Base-by-base conservation (phyloP, 2,113 vertebrate genomes). In the Hypocryptadius cinnamomeus region DNA sequence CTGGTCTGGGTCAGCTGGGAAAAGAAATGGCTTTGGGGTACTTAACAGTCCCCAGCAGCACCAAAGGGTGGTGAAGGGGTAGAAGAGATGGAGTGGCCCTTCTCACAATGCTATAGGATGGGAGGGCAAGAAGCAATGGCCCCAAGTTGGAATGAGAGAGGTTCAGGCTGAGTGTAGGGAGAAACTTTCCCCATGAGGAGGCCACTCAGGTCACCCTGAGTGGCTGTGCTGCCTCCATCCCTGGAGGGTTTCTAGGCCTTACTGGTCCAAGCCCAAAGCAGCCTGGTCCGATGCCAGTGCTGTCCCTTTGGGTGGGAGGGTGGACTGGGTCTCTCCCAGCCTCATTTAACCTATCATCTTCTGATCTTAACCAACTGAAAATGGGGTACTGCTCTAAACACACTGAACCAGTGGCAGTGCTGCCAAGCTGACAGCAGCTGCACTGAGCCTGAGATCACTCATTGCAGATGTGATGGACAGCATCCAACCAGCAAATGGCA, bases 231-330 rank as follows among this genome's bases (percentile, higher is more conserved):
- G 0, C 54, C 63, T 79, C 28, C 17, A 37, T 15, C 24, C 44
- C 22, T 64, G 11, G 8, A 44, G 17, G 10, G 24, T n/a, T 87
- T 76, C 57, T 79, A 39, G 23, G 19, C 14, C 20, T 5, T 1
- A 3, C 45, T 42, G 35, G 13, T 61, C 40, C n/a, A 60, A 65
- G 56, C 8, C 33, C 31, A 82, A 20, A 79, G 45, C 30, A 71
- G 16, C 44, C 18, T 44, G 11, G 5, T 65, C 21, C 60, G 21
- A 18, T 14, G 6, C 7, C 44, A 76, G 16, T 0, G 0, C 28
- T 79, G 44, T 15, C 19, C 15, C 33, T 76, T 85, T 69, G 53
- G 15, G 33, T 35, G 42, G 28, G 7, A 69, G 13, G 4, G 37
- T 39, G 21, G 10, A 8, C 23, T 71, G 22, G 2, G 13, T 45